These are phyloP conservation scores for Ciconia stormi DNA, from an alignment of 2,113 vertebrate species.

Conservation along the genomic window DNA sequence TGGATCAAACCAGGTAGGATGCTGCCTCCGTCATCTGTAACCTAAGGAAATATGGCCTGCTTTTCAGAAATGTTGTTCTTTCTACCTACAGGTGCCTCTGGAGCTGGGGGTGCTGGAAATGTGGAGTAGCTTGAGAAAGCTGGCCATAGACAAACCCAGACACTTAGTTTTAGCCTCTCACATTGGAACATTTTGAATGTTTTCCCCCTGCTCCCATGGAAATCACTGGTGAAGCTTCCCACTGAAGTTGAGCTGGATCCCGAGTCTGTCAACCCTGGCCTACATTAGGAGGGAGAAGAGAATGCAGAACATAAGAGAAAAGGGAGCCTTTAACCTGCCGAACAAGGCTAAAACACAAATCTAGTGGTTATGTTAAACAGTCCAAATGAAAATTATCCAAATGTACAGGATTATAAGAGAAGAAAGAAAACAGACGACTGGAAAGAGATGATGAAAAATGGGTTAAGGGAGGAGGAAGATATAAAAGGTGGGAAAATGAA, in stretches of 20 bases:
- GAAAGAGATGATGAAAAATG: constrained; percentile 22
- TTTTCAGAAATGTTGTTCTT: neutral
- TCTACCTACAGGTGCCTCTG: neutral
- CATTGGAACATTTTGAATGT: neutral
- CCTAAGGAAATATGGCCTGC: neutral
- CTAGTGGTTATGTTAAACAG: constrained; percentile 45
- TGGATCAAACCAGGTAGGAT: neutral
- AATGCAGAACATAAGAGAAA: neutral
- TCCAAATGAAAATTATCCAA: constrained; percentile 52
- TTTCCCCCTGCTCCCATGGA: neutral
- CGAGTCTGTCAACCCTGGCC: neutral
- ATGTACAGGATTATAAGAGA: constrained; percentile 27
- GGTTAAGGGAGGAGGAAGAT: neutral
- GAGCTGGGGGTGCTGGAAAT: neutral
- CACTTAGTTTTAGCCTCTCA: neutral
- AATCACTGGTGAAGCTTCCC: neutral
- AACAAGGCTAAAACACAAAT: constrained; percentile 60
- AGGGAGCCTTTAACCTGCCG: neutral
- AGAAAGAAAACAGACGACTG: neutral
- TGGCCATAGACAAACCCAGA: neutral
- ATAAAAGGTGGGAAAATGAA: constrained; percentile 6
- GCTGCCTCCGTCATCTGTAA: neutral
- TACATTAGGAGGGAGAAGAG: neutral
- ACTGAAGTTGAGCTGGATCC: neutral
- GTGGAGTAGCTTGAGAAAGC: neutral